Evolutionary conservation across 2,113 vertebrate species (phyloP).

Genomic region (Hippopotamus amphibius): DNA sequence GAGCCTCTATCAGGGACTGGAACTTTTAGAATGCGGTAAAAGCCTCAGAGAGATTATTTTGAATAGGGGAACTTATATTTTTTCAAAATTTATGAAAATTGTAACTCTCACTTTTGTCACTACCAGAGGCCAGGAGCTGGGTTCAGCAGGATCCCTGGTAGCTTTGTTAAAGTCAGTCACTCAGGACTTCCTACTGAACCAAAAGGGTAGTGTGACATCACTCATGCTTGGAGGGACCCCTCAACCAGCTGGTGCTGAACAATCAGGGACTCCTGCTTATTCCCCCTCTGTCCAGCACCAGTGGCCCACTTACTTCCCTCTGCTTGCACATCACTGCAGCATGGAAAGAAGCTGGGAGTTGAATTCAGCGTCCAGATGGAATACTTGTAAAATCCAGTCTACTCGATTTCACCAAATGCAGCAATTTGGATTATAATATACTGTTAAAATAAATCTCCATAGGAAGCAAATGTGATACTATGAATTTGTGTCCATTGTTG

Average conservation of each 20-base stretch:
- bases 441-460: conserved; percentile 15
- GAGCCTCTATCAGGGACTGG: neutral
- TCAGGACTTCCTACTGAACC: conserved; percentile 9
- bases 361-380: neutral
- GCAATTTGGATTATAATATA: neutral
- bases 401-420: neutral
- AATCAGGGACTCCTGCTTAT: neutral
- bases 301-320: neutral
- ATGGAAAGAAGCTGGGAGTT: neutral
- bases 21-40: conserved; percentile 32
- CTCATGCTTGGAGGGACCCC: conserved; percentile 35
- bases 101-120: conserved; percentile 8
- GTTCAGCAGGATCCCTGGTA: neutral
- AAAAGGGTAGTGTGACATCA: conserved; percentile 25
- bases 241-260: neutral
- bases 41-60: conserved; percentile 20
- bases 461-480: neutral
- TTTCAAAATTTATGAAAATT: conserved; percentile 8
- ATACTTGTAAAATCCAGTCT: conserved; percentile 36
- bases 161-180: conserved; percentile 62
- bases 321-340: neutral
- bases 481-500: neutral
- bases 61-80: neutral
- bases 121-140: neutral
- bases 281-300: too few species aligned